Conservation (phyloP, 2,113 vertebrate genomes). For the Malaclemys terrapin region DNA sequence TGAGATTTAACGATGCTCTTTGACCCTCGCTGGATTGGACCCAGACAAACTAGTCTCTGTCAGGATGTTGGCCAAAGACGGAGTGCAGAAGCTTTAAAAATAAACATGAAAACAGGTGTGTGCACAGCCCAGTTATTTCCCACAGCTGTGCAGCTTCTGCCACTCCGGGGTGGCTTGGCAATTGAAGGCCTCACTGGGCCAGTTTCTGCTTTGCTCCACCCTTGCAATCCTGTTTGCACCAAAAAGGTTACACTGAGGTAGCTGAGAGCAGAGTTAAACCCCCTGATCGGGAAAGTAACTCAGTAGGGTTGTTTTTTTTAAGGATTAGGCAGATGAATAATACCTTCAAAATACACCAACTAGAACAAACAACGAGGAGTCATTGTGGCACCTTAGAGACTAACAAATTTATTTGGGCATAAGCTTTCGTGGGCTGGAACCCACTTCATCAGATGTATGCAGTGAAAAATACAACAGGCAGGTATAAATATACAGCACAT, state of each 20-base stretch:
- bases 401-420: no score
- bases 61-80: accelerated
- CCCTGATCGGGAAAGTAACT: neutral
- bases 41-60: neutral
- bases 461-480: no score
- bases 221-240: neutral
- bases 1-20: accelerated
- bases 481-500: no score
- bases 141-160: neutral
- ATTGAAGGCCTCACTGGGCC: neutral
- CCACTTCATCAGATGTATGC: no score
- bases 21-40: neutral
- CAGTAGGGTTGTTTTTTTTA: neutral
- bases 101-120: neutral
- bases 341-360: neutral
- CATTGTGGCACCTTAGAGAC: no score
- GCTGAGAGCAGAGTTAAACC: neutral
- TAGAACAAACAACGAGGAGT: neutral
- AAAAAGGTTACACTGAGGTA: neutral
- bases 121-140: neutral
- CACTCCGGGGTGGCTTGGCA: neutral
- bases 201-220: neutral
- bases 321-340: neutral
- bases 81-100: neutral
- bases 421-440: no score